These are phyloP conservation scores for Drosophila formosana DNA, from an alignment of 2,888 invertebrate species.

Conservation along the genomic window DNA sequence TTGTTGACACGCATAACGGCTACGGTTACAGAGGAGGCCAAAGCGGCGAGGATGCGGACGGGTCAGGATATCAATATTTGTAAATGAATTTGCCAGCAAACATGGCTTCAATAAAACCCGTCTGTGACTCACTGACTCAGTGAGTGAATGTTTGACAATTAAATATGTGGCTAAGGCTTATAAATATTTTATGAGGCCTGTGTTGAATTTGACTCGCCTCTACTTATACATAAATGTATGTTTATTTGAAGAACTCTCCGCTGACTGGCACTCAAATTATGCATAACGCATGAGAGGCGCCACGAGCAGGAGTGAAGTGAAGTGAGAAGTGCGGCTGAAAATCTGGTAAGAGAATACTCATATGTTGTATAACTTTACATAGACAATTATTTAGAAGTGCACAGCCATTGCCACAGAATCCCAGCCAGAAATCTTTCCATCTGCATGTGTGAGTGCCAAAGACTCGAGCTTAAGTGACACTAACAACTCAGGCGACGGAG, in stretches of 20 bases:
- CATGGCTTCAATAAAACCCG: conserved; percentile 38
- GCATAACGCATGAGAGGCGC: conserved; percentile 38
- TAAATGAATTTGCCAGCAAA: conserved; percentile 57
- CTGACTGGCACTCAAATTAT: conserved; percentile 68
- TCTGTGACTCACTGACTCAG: conserved; percentile 7
- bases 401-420: conserved; percentile 55
- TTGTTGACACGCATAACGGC: conserved; percentile 64
- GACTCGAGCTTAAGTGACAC: conserved; percentile 80
- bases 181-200: conserved; percentile 66
- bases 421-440: conserved; percentile 47
- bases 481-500: conserved; percentile 60
- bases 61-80: conserved; percentile 63
- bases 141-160: conserved; percentile 63
- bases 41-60: neutral
- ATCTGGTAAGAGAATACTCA: conserved; percentile 22
- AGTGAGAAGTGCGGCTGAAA: conserved; percentile 2
- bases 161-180: conserved; percentile 72
- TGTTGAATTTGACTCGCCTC: conserved; percentile 34
- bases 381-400: conserved; percentile 80
- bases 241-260: conserved; percentile 50
- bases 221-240: conserved; percentile 45
- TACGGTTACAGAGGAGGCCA: conserved; percentile 16
- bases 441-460: conserved; percentile 68
- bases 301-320: conserved; percentile 16
- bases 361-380: conserved; percentile 73